Evolutionary conservation across 1,140 invertebrate species (phyloP).

Genomic region (Microplitis demolitor): DNA sequence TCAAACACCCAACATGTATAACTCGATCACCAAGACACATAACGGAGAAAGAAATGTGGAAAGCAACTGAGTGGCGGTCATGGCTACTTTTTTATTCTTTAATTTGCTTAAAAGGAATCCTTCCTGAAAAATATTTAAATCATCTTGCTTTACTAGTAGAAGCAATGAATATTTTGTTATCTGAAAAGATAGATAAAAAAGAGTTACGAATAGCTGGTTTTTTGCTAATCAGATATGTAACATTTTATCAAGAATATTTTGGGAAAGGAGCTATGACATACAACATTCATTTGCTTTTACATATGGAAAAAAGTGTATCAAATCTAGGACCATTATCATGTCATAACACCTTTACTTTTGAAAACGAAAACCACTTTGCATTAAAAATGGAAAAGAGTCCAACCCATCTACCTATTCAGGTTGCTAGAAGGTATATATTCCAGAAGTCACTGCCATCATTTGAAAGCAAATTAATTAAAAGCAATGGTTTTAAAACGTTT

Average conservation of each 20-base stretch:
- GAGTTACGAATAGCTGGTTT: not conserved
- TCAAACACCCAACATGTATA: too few relatives aligned
- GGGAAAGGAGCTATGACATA: too few relatives aligned
- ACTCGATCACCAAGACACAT: too few relatives aligned
- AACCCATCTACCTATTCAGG: too few relatives aligned
- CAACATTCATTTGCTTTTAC: not conserved
- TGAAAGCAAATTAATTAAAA: too few relatives aligned
- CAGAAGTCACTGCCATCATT: too few relatives aligned
- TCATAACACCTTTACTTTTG: constrained; percentile 14
- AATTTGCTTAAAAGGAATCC: constrained; percentile 9
- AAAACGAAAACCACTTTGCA: constrained; percentile 9
- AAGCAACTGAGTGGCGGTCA: too few relatives aligned
- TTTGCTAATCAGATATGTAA: not conserved
- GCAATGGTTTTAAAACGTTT: too few relatives aligned
- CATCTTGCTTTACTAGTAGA: too few relatives aligned
- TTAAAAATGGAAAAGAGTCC: too few relatives aligned
- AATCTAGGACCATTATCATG: constrained; percentile 7
- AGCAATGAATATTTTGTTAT: not conserved
- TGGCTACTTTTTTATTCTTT: constrained; percentile 6
- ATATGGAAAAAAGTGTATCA: not conserved
- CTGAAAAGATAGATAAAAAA: not conserved
- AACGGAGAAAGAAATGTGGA: too few relatives aligned
- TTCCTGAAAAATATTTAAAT: constrained; percentile 2
- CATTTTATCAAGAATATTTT: constrained; percentile 1
- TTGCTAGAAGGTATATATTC: too few relatives aligned